Evolutionary conservation across 2,113 vertebrate genomes (phyloP).

Genomic region (Scomber scombrus): DNA sequence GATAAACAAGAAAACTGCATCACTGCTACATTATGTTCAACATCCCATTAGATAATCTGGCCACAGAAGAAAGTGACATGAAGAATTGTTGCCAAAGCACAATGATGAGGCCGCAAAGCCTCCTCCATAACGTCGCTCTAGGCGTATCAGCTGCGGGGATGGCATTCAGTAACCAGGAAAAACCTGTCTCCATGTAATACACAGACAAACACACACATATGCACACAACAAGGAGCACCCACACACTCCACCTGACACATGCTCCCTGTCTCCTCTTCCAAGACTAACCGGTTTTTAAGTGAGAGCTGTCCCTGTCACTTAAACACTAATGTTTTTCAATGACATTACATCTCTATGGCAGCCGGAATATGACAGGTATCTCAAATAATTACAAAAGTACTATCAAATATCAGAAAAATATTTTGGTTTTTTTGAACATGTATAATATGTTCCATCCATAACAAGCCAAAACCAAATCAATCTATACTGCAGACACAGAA

Average conservation of each 20-base stretch:
- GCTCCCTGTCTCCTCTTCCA: constrained; percentile 30
- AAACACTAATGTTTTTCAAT: constrained; percentile 33
- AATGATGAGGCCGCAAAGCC: constrained; percentile 24
- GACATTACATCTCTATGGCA: constrained; percentile 1
- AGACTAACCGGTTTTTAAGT: constrained; percentile 67
- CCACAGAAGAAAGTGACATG: constrained; percentile 13
- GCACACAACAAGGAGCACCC: constrained; percentile 42
- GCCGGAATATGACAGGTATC: background rate
- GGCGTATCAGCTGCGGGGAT: constrained; percentile 66
- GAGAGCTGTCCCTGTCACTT: background rate
- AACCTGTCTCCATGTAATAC: constrained; percentile 69
- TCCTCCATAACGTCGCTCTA: constrained; percentile 44
- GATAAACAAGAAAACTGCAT: background rate
- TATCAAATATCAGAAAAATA: too few relatives aligned
- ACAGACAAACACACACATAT: constrained; percentile 18
- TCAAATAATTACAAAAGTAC: too few relatives aligned
- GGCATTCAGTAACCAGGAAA: constrained; percentile 79
- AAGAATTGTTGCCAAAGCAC: constrained; percentile 59
- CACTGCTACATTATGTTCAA: constrained; percentile 1
- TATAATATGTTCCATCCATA: background rate
- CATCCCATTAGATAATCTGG: constrained; percentile 6
- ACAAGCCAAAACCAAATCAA: background rate
- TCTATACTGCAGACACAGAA: background rate
- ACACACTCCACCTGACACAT: constrained; percentile 53
- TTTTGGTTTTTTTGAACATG: too few relatives aligned